Conservation (phyloP, 2,113 vertebrate species). For the Strix aluco region DNA sequence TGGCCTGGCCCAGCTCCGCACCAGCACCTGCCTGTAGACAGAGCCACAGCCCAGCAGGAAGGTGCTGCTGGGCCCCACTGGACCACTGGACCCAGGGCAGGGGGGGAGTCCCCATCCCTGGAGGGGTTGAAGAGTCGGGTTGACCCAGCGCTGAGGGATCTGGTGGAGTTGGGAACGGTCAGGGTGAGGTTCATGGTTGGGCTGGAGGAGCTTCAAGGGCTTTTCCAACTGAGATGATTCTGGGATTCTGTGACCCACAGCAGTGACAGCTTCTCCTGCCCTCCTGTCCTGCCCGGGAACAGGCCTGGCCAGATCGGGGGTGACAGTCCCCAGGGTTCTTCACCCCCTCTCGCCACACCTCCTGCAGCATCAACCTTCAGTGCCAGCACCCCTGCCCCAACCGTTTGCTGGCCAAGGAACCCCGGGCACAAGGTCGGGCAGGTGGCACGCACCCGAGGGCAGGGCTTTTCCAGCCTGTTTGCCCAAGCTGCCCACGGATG, state of each 20-base stretch:
- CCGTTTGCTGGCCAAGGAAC: accelerated
- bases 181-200: too few species aligned
- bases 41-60: not conserved
- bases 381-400: not conserved
- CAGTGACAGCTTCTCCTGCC: too few species aligned
- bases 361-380: not conserved
- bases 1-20: not conserved
- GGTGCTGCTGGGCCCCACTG: not conserved
- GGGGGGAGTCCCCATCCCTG: too few species aligned
- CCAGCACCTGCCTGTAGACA: not conserved
- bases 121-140: too few species aligned
- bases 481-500: accelerated
- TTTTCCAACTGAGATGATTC: too few species aligned
- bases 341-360: accelerated
- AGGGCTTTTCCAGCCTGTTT: not conserved
- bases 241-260: too few species aligned
- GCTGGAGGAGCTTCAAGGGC: too few species aligned
- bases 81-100: not conserved
- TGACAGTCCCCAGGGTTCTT: not conserved
- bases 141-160: too few species aligned
- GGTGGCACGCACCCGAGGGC: not conserved
- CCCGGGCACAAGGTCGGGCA: not conserved
- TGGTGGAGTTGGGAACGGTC: too few species aligned
- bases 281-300: too few species aligned
- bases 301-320: not conserved